These are phyloP conservation scores for Lysandra bellargus DNA, from an alignment of 2,888 invertebrate genomes.

Conservation along the genomic window DNA sequence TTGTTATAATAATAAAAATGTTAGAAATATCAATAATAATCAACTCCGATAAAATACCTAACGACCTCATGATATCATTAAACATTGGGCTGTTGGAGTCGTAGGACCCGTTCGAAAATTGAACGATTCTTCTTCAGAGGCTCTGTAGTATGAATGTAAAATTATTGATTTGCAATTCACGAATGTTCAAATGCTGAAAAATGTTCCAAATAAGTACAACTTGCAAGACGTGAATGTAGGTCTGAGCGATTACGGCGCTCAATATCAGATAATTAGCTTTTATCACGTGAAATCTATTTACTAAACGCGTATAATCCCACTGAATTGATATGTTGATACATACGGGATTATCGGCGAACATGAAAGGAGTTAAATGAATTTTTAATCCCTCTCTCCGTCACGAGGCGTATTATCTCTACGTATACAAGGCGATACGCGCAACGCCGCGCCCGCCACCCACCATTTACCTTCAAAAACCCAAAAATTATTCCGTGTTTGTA, in stretches of 20 bases:
- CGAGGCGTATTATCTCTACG: slow-evolving; percentile 62
- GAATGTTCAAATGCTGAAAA: not conserved
- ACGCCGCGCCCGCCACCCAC: slow-evolving; percentile 40
- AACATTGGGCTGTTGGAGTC: too few species aligned
- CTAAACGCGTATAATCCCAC: slow-evolving; percentile 72
- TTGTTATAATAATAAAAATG: too few species aligned
- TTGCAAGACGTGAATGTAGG: not conserved
- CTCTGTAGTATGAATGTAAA: too few species aligned
- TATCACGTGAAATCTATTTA: slow-evolving; percentile 74
- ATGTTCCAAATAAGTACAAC: not conserved
- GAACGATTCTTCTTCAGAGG: too few species aligned
- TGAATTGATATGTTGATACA: slow-evolving; percentile 78
- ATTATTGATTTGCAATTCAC: too few species aligned
- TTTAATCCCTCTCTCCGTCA: slow-evolving; percentile 75
- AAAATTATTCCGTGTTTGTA: slow-evolving; percentile 37
- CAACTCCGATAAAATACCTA: too few species aligned
- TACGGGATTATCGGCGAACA: slow-evolving; percentile 76
- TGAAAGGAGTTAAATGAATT: slow-evolving; percentile 77
- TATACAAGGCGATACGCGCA: slow-evolving; percentile 55
- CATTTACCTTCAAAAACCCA: slow-evolving; percentile 46
- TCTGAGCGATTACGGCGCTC: slow-evolving; percentile 27
- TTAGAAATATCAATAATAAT: too few species aligned
- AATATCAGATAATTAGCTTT: slow-evolving; percentile 62
- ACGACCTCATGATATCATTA: too few species aligned
- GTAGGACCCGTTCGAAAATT: too few species aligned